Conservation (phyloP, 2,797 vertebrate species). For the Mormyrops attenuatus region DNA sequence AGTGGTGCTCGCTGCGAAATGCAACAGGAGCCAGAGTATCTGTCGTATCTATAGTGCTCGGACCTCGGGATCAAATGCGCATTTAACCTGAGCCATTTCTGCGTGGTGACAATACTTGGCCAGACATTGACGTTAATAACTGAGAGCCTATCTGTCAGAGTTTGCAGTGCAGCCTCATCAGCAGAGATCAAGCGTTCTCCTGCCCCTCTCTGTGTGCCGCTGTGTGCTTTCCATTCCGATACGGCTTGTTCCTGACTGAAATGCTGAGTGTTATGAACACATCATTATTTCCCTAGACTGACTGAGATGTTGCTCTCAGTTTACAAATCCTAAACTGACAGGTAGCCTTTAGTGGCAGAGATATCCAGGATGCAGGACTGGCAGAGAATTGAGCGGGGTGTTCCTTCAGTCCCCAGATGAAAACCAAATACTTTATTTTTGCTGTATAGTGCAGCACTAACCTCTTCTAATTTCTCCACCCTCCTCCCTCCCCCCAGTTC, state of each 20-base stretch:
- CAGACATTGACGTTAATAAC: not conserved
- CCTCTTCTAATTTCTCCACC: not conserved
- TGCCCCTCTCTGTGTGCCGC: not conserved
- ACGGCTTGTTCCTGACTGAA: not conserved
- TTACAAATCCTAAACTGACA: not conserved
- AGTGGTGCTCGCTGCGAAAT: not conserved
- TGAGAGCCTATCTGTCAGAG: not conserved
- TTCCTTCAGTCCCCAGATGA: not conserved
- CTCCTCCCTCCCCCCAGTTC: not conserved
- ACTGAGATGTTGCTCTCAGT: not conserved
- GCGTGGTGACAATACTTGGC: not conserved
- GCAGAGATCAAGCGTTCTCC: too few relatives aligned
- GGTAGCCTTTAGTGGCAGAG: not conserved
- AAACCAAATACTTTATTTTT: not conserved
- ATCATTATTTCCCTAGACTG: not conserved
- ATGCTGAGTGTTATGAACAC: not conserved
- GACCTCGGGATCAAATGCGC: not conserved
- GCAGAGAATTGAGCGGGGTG: not conserved
- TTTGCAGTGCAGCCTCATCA: not conserved
- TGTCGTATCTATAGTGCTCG: not conserved
- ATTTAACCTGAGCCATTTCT: not conserved
- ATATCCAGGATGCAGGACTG: not conserved
- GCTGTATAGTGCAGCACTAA: not conserved
- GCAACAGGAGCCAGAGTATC: not conserved
- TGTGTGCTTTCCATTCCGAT: not conserved